Evolutionary conservation across 1,140 invertebrate species (phyloP), one percentile per base, ranked within the genome.

Genomic region (Globodera rostochiensis): DNA sequence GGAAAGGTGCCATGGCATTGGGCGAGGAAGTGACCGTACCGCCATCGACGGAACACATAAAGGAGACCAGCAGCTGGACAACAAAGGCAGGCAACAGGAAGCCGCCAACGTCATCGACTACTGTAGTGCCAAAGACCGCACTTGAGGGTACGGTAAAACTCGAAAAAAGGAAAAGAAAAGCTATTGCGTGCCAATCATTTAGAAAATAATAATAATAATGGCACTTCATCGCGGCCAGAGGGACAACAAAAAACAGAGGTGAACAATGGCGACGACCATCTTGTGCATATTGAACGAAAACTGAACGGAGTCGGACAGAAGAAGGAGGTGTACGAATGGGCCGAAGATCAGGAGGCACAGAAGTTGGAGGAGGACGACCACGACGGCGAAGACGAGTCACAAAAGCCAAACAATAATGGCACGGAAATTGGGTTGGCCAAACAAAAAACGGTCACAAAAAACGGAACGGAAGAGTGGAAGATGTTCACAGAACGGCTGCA

Each of bases 331-430:
- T 82, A 79, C 36, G 36, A 21, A 19, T 57, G 73, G 75, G 53
- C 74, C 64, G 7, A 79, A n/a, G 73, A 73, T 46, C 74, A 79
- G 53, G 60, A 66, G 49, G 19, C 50, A 66, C 75, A 36, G 73
- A 83, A 60, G 25, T 36, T 45, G 46, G 78, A 82, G 50, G 69
- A 77, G 64, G 74, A 76, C 13, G 49, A 78, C 25, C 9, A 70
- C 46, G 77, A 78, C 66, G 47, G 70, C 25, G 7, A 64, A 67
- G 4, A 67, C 19, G 66, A 77, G 36, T 67, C 50, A 64, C 11
- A 6, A 5, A 57, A 21, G 70, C 57, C 13, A 4, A 19, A 66
- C 36, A 36, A 36, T 36, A 11, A 45, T 13, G 46, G 4, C 8
- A 7, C 49, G 36, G 49, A 69, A 78, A 3, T 19, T 15, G 57